Evolutionary conservation across 92 coral and sea anemone species (phyloP), one percentile per base, ranked within the genome.

Genomic region (Porites lobata): DNA sequence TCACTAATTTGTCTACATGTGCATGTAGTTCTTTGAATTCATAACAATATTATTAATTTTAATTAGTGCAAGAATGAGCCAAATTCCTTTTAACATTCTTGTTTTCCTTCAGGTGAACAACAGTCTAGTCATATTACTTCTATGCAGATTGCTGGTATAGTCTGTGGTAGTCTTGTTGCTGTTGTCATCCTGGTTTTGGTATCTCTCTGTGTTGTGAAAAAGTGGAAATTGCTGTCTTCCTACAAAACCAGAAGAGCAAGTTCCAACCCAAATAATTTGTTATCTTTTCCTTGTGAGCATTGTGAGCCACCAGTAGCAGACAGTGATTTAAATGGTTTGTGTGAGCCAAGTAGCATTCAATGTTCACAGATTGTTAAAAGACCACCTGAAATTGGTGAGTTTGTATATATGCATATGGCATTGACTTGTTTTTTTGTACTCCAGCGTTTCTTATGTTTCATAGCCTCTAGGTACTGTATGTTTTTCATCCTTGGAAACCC

Each of bases 331-430:
- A 65, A 78, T 17, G 26, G 71, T 15, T 3, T n/a, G 20, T 78
- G 82, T 65, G 71, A 18, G 14, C 43, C 9, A 17, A 65, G 54
- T 1, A 26, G 67, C 32, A 8, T 38, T 1, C 38, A 65, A 5
- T 50, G 13, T 1, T 22, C 14, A n/a, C 18, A 66, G n/a, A 9
- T 80, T 20, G 76, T 22, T 17, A 80, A 66, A 67, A 54, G 21
- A 54, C 64, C 76, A 4, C 75, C 75, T 50, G 85, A 80, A 67
- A 20, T 15, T 7, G 76, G 85, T 80, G n/a, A 67, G 76, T 19
- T 13, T 14, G 10, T 14, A 38, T 38, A 38, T 0, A 4, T 38
- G 47, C 5, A 4, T 38, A 0, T 38, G 47, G 47, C 47, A 38
- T 38, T 38, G 47, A 38, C 47, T 38, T 38, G 47, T 38, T 38